Evolutionary conservation across 2,113 vertebrate species (phyloP).

Genomic region (Irena cyanogastra): DNA sequence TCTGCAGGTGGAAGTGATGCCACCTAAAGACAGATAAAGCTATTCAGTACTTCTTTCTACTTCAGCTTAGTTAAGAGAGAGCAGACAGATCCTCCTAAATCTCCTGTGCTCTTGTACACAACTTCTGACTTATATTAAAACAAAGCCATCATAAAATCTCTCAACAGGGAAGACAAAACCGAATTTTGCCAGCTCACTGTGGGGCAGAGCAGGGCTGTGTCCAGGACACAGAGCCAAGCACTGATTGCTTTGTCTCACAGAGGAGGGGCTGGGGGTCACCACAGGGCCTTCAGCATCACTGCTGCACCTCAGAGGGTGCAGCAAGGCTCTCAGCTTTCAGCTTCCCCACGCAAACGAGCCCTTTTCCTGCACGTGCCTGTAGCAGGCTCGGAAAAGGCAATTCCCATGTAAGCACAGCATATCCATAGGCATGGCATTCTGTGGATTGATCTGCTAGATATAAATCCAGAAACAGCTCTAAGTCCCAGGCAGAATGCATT

Average conservation of each 20-base stretch:
- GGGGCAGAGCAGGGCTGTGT: background rate
- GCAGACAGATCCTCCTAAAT: background rate
- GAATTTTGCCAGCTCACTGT: background rate
- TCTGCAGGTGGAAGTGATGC: background rate
- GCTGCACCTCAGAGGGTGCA: rapidly evolving
- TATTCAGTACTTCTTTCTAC: background rate
- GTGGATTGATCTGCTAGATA: background rate
- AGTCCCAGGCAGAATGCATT: background rate
- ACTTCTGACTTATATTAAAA: background rate
- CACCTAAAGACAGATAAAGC: background rate
- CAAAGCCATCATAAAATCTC: background rate
- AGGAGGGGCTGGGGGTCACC: too few species aligned
- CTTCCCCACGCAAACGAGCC: background rate
- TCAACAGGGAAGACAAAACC: background rate
- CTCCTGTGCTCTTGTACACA: background rate
- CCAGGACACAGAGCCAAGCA: background rate
- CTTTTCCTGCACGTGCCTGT: background rate
- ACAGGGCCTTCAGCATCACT: rapidly evolving
- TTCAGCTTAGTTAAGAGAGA: background rate
- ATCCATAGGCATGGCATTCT: background rate
- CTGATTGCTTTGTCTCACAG: background rate
- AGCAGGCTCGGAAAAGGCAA: background rate
- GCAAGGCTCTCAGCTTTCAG: background rate
- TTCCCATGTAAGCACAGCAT: background rate
- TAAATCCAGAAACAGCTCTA: background rate